Percentiles rank a stretch among this genome's conserved stretches.
Conservation (phyloP, 2,797 vertebrate genomes). For the Lagocephalus sceleratus region DNA sequence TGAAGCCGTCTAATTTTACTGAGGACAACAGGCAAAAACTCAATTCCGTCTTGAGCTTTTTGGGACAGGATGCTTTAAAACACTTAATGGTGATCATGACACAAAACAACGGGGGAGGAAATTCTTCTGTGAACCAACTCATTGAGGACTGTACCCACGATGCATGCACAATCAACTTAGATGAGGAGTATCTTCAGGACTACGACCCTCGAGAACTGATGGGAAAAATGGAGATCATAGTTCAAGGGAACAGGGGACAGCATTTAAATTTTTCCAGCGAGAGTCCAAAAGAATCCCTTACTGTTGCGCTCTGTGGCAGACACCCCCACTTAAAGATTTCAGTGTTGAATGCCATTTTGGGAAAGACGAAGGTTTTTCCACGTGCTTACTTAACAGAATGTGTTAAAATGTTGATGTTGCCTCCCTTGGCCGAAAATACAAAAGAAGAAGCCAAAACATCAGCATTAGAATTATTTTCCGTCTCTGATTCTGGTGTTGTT, state of each 20-base stretch:
- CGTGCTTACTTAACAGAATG: background rate
- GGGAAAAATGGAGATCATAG: constrained; percentile 22
- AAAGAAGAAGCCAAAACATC: background rate
- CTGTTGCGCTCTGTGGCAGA: constrained; percentile 33
- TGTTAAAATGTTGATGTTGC: constrained; percentile 26
- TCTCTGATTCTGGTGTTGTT: constrained; percentile 28
- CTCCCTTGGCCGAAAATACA: constrained; percentile 17
- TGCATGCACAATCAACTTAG: constrained; percentile 5
- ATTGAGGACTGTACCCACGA: constrained; percentile 15
- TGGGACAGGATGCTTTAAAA: constrained; percentile 30
- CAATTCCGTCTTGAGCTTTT: constrained; percentile 8
- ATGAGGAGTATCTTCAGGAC: background rate
- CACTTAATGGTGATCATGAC: constrained; percentile 20
- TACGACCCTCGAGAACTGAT: constrained; percentile 10
- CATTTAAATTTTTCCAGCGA: constrained; percentile 21
- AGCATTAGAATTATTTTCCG: background rate
- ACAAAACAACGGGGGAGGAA: rapidly evolving
- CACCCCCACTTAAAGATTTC: background rate
- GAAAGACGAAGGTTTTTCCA: background rate
- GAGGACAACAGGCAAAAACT: constrained; percentile 19
- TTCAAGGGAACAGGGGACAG: background rate
- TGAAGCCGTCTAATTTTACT: constrained; percentile 27
- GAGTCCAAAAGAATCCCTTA: background rate
- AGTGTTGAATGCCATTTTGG: constrained; percentile 12
- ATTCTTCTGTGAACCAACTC: constrained; percentile 14